These are phyloP conservation scores for Porites lutea DNA, from an alignment of 64 coral and sea anemone species.

Conservation along the genomic window DNA sequence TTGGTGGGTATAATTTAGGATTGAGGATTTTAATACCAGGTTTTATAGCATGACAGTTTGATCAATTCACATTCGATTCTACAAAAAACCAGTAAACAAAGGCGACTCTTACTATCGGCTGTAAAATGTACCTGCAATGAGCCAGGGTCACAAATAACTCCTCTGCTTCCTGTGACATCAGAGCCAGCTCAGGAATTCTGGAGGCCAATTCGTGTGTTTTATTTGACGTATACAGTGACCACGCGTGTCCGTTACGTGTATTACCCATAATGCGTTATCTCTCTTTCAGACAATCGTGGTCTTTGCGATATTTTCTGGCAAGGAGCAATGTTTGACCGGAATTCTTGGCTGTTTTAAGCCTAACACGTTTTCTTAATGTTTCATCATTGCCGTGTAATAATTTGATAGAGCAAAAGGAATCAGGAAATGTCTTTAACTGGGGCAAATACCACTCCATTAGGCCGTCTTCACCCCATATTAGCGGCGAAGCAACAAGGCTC, in stretches of 20 bases:
- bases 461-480: constrained; percentile 94
- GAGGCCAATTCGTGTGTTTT: background rate
- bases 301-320: background rate
- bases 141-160: too few relatives aligned
- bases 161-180: too few relatives aligned
- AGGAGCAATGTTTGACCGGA: constrained; percentile 17
- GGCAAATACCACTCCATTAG: constrained; percentile 94
- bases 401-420: background rate
- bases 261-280: constrained; percentile 22
- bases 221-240: background rate
- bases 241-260: background rate
- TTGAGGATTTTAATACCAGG: too few relatives aligned
- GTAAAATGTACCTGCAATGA: too few relatives aligned
- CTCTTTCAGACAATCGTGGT: constrained; percentile 38
- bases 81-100: too few relatives aligned
- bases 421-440: constrained; percentile 65
- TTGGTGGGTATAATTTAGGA: too few relatives aligned
- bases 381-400: background rate
- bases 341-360: constrained; percentile 4
- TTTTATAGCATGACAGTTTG: too few relatives aligned
- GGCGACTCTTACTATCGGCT: too few relatives aligned
- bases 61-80: too few relatives aligned
- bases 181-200: too few relatives aligned
- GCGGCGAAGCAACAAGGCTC: constrained; percentile 81
- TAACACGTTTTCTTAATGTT: constrained; percentile 1